Conservation (phyloP, 2,113 vertebrate species). For the Mionectes macconnelli region DNA sequence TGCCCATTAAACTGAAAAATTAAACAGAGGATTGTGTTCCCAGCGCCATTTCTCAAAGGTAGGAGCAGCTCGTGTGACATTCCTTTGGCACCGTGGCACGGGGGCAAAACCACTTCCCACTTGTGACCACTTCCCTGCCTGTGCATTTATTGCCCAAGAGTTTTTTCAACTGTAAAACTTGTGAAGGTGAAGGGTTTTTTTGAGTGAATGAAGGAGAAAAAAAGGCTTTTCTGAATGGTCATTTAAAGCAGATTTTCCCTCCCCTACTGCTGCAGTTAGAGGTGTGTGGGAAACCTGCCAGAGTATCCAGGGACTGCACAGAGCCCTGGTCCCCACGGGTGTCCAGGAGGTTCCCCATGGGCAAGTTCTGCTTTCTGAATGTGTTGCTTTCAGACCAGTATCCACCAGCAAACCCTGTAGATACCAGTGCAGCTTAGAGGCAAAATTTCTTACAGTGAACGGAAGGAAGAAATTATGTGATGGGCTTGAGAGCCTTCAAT, state of each 20-base stretch:
- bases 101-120: not conserved
- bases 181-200: not conserved
- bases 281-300: not conserved
- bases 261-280: not conserved
- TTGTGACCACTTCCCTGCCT: not conserved
- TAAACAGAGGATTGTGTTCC: not conserved
- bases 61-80: not conserved
- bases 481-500: not conserved
- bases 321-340: fast-evolving
- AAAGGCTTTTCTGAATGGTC: not conserved
- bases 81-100: not conserved
- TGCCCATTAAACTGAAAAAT: not conserved
- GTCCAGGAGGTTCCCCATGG: not conserved
- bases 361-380: not conserved
- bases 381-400: not conserved
- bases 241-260: not conserved
- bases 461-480: not conserved
- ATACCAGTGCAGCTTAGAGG: not conserved
- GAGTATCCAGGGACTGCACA: not conserved
- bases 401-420: not conserved
- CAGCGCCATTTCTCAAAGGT: not conserved
- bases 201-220: not conserved
- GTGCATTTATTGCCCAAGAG: not conserved
- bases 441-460: not conserved
- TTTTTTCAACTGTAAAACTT: not conserved